These are phyloP conservation scores for Drosophila recens DNA, from an alignment of 2,888 invertebrate genomes.

Conservation along the genomic window DNA sequence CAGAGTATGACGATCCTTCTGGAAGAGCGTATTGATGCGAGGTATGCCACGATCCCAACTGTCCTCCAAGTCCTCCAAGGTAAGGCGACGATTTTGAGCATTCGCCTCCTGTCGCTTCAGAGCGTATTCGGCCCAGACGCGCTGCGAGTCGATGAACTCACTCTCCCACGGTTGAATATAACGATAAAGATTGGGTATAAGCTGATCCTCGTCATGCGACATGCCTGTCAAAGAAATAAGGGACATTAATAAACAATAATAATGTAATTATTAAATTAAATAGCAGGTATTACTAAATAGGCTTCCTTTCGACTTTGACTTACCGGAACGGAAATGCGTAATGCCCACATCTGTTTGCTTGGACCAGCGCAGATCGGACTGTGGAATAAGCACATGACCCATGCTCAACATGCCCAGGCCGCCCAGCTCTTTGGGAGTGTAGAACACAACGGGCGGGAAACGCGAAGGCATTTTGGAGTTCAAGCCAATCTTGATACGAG, in stretches of 20 bases:
- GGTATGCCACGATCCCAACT: slow-evolving; percentile 99
- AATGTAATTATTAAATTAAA: too few species aligned
- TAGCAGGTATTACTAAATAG: not conserved
- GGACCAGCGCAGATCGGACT: slow-evolving; percentile 97
- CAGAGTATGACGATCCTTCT: slow-evolving; percentile 99
- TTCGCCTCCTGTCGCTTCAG: slow-evolving; percentile 99
- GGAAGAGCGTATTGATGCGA: slow-evolving; percentile 99
- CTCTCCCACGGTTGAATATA: slow-evolving; percentile 99
- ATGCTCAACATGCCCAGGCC: slow-evolving; percentile 99
- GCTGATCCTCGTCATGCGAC: slow-evolving; percentile 99
- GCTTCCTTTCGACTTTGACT: slow-evolving; percentile 10
- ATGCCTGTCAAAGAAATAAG: slow-evolving; percentile 88
- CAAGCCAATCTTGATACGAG: slow-evolving; percentile 99
- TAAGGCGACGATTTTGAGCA: slow-evolving; percentile 98
- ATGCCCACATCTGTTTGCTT: slow-evolving; percentile 99
- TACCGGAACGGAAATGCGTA: slow-evolving; percentile 97
- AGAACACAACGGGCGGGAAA: slow-evolving; percentile 99
- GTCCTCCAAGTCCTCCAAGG: slow-evolving; percentile 99
- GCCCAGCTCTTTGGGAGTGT: slow-evolving; percentile 99
- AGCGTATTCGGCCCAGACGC: slow-evolving; percentile 99
- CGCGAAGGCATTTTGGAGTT: slow-evolving; percentile 99
- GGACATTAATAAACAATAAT: not conserved
- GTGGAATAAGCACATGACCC: slow-evolving; percentile 99
- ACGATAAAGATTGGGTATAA: slow-evolving; percentile 99
- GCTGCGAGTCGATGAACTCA: slow-evolving; percentile 99